Evolutionary conservation across 2,113 vertebrate genomes (phyloP), one percentile per base, ranked within the genome.

Genomic region (Pangasianodon hypophthalmus): DNA sequence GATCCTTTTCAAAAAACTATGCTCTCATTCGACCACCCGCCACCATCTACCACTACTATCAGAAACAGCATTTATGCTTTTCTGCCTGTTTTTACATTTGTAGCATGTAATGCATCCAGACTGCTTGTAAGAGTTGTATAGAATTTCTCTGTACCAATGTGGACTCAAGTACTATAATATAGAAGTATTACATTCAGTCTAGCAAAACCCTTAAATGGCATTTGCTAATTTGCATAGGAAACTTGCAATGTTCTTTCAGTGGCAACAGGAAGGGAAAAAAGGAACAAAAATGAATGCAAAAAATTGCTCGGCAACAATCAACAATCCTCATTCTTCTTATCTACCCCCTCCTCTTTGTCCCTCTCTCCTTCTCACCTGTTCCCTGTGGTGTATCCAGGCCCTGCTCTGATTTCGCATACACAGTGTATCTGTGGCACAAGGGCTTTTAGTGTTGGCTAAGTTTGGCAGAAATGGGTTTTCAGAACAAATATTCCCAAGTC

Each of bases 381-480:
- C 94, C 93, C 91, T 87, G 73, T 73, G 85, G 88, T 95, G 91
- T 88, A 32, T 81, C n/a, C 62, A 52, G 26, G 82, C 81, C 56
- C 75, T 37, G 75, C 88, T 92, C 86, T 89, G 84, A 87, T 92
- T 90, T 90, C 88, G 80, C 86, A 85, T 56, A 48, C 80, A 62
- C 89, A 77, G 64, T 88, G 83, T 87, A 87, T 79, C 85, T 85
- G 79, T 90, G 88, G 73, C 88, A 79, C 87, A 84, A 67, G 86
- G 69, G 89, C 87, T 92, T 91, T 90, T 91, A 91, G 88, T 71
- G 67, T 88, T 87, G 67, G 94, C 93, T 37, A 58, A 52, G 67
- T 84, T 84, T 81, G 52, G 93, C 93, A n/a, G 46, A 67, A 84
- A 87, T 89, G 84, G 87, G 85, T 88, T 89, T 90, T 86, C 86